A percentile compares a stretch with the other conserved stretches of the same genome.
Evolutionary conservation across 2,113 vertebrate genomes (phyloP).

Genomic region (Tupaia tana): DNA sequence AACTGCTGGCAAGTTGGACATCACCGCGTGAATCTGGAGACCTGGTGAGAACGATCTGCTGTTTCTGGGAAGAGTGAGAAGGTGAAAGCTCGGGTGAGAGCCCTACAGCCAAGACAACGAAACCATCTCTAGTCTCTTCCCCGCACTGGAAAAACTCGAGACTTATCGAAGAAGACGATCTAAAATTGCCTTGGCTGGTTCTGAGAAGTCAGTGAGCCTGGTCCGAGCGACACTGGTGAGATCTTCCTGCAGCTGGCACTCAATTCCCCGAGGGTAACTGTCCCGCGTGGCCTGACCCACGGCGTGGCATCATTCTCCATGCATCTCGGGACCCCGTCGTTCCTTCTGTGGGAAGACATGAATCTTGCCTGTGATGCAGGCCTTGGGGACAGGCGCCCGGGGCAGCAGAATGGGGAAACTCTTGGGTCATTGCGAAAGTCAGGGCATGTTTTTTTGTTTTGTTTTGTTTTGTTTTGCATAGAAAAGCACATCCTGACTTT

Average conservation of each 20-base stretch:
- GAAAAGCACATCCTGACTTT: no score
- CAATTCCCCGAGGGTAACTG: neutral
- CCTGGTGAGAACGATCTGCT: neutral
- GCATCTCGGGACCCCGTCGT: neutral
- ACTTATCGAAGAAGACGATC: slow-evolving; percentile 31
- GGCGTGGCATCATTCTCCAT: neutral
- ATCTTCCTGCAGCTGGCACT: neutral
- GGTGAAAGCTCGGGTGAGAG: slow-evolving; percentile 26
- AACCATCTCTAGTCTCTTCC: neutral
- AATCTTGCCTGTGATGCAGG: neutral
- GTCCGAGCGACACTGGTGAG: neutral
- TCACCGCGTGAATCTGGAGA: neutral
- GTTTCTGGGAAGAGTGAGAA: neutral
- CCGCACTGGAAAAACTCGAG: neutral
- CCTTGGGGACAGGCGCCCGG: neutral
- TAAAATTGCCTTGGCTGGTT: slow-evolving; percentile 16
- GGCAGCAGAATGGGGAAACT: neutral
- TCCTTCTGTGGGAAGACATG: neutral
- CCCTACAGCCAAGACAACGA: neutral
- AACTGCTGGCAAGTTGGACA: neutral
- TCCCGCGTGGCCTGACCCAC: neutral
- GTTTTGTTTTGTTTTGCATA: no score
- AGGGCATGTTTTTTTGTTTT: no score
- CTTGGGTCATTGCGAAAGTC: no score
- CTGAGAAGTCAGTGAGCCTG: slow-evolving; percentile 7